Evolutionary conservation across 2,113 vertebrate genomes (phyloP).

Genomic region (Xiphias gladius): DNA sequence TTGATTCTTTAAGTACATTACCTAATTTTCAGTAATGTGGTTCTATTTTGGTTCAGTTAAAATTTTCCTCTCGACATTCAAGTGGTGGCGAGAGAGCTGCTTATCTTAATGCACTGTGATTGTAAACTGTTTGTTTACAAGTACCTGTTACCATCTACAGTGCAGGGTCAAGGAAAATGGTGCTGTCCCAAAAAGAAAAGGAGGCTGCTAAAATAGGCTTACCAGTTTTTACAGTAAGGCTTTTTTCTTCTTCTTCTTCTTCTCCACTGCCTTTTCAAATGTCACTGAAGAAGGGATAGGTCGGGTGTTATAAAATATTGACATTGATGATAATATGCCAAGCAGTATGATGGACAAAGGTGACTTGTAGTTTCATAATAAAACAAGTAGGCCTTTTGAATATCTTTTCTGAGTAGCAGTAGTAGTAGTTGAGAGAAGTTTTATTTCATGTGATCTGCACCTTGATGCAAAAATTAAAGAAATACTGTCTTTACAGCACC

Average conservation of each 20-base stretch:
- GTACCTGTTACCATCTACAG: slow-evolving; percentile 70
- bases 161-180: slow-evolving; percentile 84
- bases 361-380: background rate
- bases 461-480: background rate
- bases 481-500: slow-evolving; percentile 83
- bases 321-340: background rate
- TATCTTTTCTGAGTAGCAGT: background rate
- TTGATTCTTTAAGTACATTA: too few relatives aligned
- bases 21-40: too few relatives aligned
- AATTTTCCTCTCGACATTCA: slow-evolving; percentile 14
- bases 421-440: background rate
- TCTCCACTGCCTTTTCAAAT: background rate
- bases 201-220: slow-evolving; percentile 92
- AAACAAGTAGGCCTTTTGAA: background rate
- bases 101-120: slow-evolving; percentile 29
- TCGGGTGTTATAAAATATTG: background rate
- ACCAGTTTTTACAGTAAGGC: slow-evolving; percentile 90
- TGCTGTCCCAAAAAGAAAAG: slow-evolving; percentile 93
- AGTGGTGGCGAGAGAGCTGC: background rate
- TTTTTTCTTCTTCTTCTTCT: too few relatives aligned
- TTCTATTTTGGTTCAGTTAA: slow-evolving; percentile 10
- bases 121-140: slow-evolving; percentile 23
- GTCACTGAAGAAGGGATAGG: background rate
- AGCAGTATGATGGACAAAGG: background rate
- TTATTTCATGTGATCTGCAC: background rate